Percentiles rank a stretch among this genome's conserved stretches.
Conservation (phyloP, 2,113 vertebrate genomes). For the Chaetodon auriga region DNA sequence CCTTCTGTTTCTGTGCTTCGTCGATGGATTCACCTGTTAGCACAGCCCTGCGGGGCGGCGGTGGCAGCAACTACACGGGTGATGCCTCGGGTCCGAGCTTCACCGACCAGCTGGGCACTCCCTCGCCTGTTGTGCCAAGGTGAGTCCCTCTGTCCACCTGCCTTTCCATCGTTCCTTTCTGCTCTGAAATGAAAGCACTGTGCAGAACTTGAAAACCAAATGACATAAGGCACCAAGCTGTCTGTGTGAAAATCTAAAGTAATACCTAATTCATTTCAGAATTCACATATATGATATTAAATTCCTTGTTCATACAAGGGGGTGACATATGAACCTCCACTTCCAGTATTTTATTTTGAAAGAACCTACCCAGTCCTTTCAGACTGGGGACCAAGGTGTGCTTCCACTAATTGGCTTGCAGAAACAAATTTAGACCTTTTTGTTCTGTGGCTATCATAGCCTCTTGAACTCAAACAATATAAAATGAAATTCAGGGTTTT, state of each 20-base stretch:
- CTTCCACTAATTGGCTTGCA: background rate
- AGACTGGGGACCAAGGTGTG: background rate
- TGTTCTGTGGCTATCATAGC: background rate
- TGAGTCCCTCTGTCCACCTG: slow-evolving; percentile 6
- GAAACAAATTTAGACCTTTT: no score
- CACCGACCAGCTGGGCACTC: slow-evolving; percentile 64
- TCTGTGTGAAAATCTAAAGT: background rate
- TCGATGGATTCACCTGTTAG: slow-evolving; percentile 74
- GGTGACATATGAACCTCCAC: background rate
- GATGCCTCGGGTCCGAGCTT: slow-evolving; percentile 42
- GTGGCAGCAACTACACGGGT: slow-evolving; percentile 56
- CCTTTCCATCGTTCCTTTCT: background rate
- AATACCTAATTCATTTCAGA: background rate
- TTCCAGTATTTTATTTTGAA: background rate
- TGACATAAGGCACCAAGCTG: no score
- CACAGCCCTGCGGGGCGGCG: slow-evolving; percentile 61
- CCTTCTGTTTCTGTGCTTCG: slow-evolving; percentile 2
- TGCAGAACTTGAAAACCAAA: background rate
- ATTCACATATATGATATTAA: background rate
- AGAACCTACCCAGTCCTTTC: no score
- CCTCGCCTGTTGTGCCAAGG: slow-evolving; percentile 61
- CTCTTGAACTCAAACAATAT: background rate
- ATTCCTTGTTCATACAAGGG: no score
- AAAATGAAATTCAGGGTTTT: background rate
- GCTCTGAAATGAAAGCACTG: background rate